Percentiles rank a stretch among this genome's conserved stretches.
phyloP scores from a whole-genome alignment of 2,888 invertebrate genomes.

The Candidula unifasciata region DNA sequence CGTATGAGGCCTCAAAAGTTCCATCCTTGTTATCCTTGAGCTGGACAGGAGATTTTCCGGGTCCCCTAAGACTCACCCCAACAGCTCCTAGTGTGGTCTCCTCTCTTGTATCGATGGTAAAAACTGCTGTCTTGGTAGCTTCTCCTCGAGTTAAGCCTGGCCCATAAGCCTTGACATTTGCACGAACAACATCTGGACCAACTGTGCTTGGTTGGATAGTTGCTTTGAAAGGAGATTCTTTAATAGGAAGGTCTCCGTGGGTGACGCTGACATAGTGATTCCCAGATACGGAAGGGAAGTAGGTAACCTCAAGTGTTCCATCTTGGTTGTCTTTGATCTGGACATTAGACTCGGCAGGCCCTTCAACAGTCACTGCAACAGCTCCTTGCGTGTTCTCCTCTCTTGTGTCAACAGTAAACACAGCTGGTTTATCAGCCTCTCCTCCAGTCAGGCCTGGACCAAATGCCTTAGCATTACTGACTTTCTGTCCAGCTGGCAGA shows the following conservation, averaged over 20 bases:
- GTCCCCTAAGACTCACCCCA: slow-evolving; percentile 77
- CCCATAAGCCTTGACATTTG: slow-evolving; percentile 85
- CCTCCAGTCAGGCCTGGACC: slow-evolving; percentile 70
- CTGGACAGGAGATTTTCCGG: slow-evolving; percentile 76
- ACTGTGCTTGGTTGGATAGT: slow-evolving; percentile 78
- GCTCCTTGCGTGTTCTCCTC: slow-evolving; percentile 85
- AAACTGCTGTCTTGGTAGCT: slow-evolving; percentile 86
- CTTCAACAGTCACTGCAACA: slow-evolving; percentile 76
- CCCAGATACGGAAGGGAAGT: slow-evolving; percentile 77
- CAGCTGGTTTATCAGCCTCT: slow-evolving; percentile 85
- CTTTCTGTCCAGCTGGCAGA: slow-evolving; percentile 73
- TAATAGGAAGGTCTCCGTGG: slow-evolving; percentile 77
- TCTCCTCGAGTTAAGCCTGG: slow-evolving; percentile 85
- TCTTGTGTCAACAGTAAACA: slow-evolving; percentile 89
- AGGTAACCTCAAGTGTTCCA: slow-evolving; percentile 77
- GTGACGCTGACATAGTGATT: slow-evolving; percentile 77
- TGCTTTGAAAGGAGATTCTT: slow-evolving; percentile 77
- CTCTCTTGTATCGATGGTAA: slow-evolving; percentile 88
- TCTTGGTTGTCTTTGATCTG: slow-evolving; percentile 76
- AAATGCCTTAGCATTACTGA: slow-evolving; percentile 79
- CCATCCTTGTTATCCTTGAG: slow-evolving; percentile 61
- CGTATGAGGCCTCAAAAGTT: slow-evolving; percentile 76
- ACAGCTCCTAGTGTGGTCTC: slow-evolving; percentile 84
- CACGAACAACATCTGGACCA: slow-evolving; percentile 67
- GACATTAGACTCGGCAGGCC: slow-evolving; percentile 77